Conservation (phyloP, 2,113 vertebrate species). For the Dicerorhinus sumatrensis region DNA sequence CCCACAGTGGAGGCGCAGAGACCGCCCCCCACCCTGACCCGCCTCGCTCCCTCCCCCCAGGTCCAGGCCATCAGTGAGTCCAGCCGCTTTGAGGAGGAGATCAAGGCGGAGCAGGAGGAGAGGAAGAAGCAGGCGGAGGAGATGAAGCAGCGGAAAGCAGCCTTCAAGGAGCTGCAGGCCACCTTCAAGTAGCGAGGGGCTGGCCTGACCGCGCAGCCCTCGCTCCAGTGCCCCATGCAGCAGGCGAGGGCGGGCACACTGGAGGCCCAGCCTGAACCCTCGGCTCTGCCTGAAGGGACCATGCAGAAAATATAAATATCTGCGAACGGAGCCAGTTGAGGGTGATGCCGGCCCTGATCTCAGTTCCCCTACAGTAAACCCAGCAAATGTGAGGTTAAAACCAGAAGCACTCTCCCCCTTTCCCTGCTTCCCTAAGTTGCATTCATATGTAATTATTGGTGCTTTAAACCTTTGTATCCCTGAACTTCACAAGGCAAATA, state of each 20-base stretch:
- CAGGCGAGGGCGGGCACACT: accelerated
- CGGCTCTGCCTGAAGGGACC: background rate
- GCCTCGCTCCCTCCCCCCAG: conserved; percentile 68
- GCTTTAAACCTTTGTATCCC: no score
- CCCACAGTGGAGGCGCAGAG: accelerated
- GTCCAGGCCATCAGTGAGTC: conserved; percentile 93
- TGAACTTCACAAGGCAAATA: no score
- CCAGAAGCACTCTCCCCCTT: no score
- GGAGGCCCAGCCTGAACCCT: background rate
- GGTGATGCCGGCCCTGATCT: no score
- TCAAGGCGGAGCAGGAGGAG: conserved; percentile 95
- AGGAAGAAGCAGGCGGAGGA: conserved; percentile 96
- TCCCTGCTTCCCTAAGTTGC: no score
- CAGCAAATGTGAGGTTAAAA: no score
- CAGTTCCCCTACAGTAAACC: no score
- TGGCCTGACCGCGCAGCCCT: background rate
- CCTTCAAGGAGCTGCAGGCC: conserved; percentile 95
- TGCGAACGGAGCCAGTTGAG: background rate
- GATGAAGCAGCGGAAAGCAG: conserved; percentile 93
- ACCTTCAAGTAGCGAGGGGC: conserved; percentile 90
- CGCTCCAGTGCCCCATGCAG: accelerated
- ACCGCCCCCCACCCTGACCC: background rate
- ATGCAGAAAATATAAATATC: background rate
- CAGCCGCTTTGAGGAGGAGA: conserved; percentile 95
- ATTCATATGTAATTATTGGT: no score